Evolutionary conservation across 2,888 invertebrate species (phyloP).

Genomic region (Lysandra coridon): DNA sequence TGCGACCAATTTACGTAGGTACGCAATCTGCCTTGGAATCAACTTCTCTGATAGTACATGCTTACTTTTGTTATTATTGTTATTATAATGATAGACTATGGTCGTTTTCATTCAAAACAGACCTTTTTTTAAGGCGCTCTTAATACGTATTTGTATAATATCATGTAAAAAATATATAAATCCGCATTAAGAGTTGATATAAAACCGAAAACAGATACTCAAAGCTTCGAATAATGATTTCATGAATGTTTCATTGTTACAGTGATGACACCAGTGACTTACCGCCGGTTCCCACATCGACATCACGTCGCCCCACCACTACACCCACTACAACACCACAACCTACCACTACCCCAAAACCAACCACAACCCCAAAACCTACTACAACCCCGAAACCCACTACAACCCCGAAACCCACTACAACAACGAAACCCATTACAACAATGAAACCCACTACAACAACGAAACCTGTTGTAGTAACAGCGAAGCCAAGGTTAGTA

Average conservation of each 20-base stretch:
- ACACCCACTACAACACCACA: conserved; percentile 32
- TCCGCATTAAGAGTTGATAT: too few relatives aligned
- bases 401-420: conserved; percentile 38
- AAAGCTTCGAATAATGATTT: not conserved
- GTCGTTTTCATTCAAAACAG: too few relatives aligned
- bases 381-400: conserved; percentile 39
- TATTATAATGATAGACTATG: too few relatives aligned
- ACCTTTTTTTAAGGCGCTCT: too few relatives aligned
- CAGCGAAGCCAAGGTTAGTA: conserved; percentile 28
- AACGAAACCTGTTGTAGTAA: conserved; percentile 5
- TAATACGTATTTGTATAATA: too few relatives aligned
- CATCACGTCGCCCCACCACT: not conserved
- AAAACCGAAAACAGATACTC: too few relatives aligned
- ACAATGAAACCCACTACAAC: conserved; percentile 37
- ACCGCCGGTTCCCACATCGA: not conserved
- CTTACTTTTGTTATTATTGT: too few relatives aligned
- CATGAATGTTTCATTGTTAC: conserved; percentile 31
- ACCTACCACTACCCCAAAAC: not conserved
- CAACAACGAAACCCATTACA: conserved; percentile 30
- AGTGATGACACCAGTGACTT: conserved; percentile 48
- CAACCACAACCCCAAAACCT: conserved; percentile 38
- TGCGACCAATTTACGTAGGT: too few relatives aligned
- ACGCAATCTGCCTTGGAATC: too few relatives aligned
- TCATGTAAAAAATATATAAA: too few relatives aligned
- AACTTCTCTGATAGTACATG: too few relatives aligned